These are phyloP conservation scores for Drosophila parabipectinata DNA, from an alignment of 1,140 invertebrate genomes.

Conservation along the genomic window DNA sequence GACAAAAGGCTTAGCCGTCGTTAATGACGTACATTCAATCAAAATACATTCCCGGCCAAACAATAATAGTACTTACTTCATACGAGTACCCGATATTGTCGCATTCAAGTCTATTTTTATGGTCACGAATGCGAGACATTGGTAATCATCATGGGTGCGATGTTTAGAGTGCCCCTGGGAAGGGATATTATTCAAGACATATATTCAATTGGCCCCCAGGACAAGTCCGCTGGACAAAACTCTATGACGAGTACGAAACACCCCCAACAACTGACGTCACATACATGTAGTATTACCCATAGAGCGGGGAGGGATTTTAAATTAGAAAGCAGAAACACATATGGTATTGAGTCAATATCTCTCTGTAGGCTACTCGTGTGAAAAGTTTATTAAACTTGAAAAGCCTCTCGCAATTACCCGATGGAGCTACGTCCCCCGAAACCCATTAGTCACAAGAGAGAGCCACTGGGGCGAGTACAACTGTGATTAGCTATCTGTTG, in stretches of 20 bases:
- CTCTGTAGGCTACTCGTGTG: slow-evolving; percentile 44
- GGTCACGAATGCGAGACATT: slow-evolving; percentile 20
- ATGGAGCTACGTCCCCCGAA: not conserved
- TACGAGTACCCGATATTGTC: slow-evolving; percentile 24
- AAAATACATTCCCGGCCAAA: slow-evolving; percentile 29
- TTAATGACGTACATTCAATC: slow-evolving; percentile 40
- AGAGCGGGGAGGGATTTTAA: slow-evolving; percentile 26
- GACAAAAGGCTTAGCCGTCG: not conserved
- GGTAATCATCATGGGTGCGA: slow-evolving; percentile 4
- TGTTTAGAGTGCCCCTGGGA: slow-evolving; percentile 10
- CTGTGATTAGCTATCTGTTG: slow-evolving; percentile 51
- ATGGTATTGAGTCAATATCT: slow-evolving; percentile 33
- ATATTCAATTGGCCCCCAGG: slow-evolving; percentile 11
- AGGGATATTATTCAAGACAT: slow-evolving; percentile 20
- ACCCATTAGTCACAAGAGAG: slow-evolving; percentile 9
- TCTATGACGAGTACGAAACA: slow-evolving; percentile 9
- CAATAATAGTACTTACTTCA: slow-evolving; percentile 38
- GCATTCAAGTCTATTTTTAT: slow-evolving; percentile 36
- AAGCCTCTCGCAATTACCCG: not conserved
- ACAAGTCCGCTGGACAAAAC: slow-evolving; percentile 2
- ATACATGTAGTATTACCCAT: not conserved
- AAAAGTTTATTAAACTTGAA: slow-evolving; percentile 15
- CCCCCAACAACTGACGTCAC: slow-evolving; percentile 33
- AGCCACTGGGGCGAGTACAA: slow-evolving; percentile 18
- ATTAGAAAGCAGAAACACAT: slow-evolving; percentile 42